Evolutionary conservation across 1,140 invertebrate genomes (phyloP).

Genomic region (Lepidurus couesii): DNA sequence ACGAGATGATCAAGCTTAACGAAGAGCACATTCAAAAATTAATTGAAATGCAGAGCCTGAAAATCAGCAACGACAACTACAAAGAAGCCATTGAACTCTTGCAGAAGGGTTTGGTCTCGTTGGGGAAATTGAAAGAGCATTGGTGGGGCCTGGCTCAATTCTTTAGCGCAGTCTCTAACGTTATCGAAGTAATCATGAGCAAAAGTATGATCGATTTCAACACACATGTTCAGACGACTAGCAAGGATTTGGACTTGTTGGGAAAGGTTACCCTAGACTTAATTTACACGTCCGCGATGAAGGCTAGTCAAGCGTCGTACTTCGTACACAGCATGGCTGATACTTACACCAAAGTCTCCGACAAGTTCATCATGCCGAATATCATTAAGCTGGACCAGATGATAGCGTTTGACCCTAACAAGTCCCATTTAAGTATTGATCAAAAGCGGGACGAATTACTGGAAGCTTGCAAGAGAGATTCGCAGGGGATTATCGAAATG

Average conservation of each 20-base stretch:
- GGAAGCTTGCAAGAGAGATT: slow-evolving; percentile 11
- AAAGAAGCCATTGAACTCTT: slow-evolving; percentile 28
- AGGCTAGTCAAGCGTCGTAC: slow-evolving; percentile 30
- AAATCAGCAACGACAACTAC: slow-evolving; percentile 28
- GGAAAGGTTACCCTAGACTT: slow-evolving; percentile 11
- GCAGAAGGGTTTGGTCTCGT: slow-evolving; percentile 22
- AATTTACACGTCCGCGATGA: slow-evolving; percentile 29
- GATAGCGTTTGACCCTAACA: slow-evolving; percentile 20
- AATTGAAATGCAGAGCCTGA: slow-evolving; percentile 26
- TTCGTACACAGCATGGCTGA: slow-evolving; percentile 30
- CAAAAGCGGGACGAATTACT: slow-evolving; percentile 16
- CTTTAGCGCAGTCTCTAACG: slow-evolving; percentile 29
- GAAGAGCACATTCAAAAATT: slow-evolving; percentile 26
- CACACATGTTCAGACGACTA: slow-evolving; percentile 21
- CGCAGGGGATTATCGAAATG: slow-evolving; percentile 24
- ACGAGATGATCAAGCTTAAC: slow-evolving; percentile 26
- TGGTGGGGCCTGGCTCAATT: slow-evolving; percentile 27
- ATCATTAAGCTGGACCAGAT: slow-evolving; percentile 17
- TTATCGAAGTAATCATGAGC: slow-evolving; percentile 5
- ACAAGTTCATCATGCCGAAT: slow-evolving; percentile 29
- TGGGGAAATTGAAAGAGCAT: slow-evolving; percentile 24
- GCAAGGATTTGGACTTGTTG: slow-evolving; percentile 5
- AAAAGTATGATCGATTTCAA: slow-evolving; percentile 26
- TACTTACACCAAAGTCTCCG: slow-evolving; percentile 27
- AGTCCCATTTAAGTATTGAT: not conserved